Conservation (phyloP, 2,888 invertebrate genomes). For the Campaea margaritaria region DNA sequence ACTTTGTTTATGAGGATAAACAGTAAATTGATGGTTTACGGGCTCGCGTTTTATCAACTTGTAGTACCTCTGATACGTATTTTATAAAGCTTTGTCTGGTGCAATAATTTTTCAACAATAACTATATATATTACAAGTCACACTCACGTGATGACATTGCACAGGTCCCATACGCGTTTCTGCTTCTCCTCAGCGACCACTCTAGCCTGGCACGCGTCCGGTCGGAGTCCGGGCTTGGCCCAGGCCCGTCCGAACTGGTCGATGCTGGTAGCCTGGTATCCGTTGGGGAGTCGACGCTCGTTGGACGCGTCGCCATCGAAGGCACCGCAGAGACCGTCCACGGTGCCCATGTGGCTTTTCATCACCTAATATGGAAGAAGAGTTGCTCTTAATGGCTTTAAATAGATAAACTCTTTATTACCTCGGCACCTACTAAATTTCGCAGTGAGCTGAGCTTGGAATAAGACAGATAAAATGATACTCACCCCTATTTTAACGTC, state of each 20-base stretch:
- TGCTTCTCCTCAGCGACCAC: constrained; percentile 87
- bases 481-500: constrained; percentile 90
- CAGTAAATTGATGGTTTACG: too few relatives aligned
- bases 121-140: too few relatives aligned
- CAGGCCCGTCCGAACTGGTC: constrained; percentile 92
- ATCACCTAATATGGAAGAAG: too few relatives aligned
- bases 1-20: too few relatives aligned
- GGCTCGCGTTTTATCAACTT: too few relatives aligned
- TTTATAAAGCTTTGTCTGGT: too few relatives aligned
- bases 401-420: too few relatives aligned
- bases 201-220: constrained; percentile 84
- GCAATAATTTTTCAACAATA: too few relatives aligned
- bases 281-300: constrained; percentile 90
- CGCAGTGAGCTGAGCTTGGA: too few relatives aligned
- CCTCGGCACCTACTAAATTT: too few relatives aligned
- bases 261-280: constrained; percentile 85
- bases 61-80: too few relatives aligned
- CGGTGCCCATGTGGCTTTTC: constrained; percentile 85
- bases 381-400: too few relatives aligned
- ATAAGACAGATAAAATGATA: not conserved
- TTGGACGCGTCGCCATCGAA: constrained; percentile 88
- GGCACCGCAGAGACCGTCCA: constrained; percentile 93
- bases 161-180: constrained; percentile 87
- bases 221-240: constrained; percentile 84
- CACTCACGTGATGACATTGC: constrained; percentile 87